These are phyloP conservation scores for Neotragus moschatus DNA, from an alignment of 2,113 vertebrate genomes.

Conservation along the genomic window DNA sequence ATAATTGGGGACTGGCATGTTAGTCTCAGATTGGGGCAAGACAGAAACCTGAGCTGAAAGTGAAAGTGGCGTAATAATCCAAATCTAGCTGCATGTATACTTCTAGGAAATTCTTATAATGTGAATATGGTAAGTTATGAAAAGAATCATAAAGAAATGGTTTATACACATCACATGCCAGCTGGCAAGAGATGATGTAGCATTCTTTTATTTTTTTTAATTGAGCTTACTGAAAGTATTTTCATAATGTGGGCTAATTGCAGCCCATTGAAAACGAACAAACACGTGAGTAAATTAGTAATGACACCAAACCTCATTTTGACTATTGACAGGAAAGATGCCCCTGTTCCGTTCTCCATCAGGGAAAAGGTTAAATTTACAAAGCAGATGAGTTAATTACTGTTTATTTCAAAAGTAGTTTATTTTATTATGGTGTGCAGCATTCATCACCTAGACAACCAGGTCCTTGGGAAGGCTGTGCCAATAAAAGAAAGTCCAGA, in stretches of 20 bases:
- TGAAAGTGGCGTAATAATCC: neutral
- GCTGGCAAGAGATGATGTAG: neutral
- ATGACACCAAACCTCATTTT: neutral
- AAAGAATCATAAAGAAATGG: constrained; percentile 27
- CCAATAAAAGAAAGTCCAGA: constrained; percentile 73
- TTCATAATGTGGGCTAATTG: neutral
- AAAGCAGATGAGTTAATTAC: constrained; percentile 69
- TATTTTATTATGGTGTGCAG: constrained; percentile 65
- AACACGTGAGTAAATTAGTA: neutral
- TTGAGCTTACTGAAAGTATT: neutral
- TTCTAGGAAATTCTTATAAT: neutral
- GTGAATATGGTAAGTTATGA: neutral
- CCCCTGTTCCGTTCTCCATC: neutral
- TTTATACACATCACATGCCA: neutral
- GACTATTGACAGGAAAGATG: neutral
- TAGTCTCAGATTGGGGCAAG: constrained; percentile 47
- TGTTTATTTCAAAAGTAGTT: constrained; percentile 78
- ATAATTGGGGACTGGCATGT: neutral
- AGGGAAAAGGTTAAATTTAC: constrained; percentile 71
- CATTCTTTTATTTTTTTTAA: neutral
- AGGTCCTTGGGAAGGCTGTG: constrained; percentile 60
- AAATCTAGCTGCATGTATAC: neutral
- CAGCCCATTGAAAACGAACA: neutral
- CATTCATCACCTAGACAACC: constrained; percentile 76
- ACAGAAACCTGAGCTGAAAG: neutral